phyloP scores from a whole-genome alignment of 2,888 invertebrate genomes.

The Plebejus anna region DNA sequence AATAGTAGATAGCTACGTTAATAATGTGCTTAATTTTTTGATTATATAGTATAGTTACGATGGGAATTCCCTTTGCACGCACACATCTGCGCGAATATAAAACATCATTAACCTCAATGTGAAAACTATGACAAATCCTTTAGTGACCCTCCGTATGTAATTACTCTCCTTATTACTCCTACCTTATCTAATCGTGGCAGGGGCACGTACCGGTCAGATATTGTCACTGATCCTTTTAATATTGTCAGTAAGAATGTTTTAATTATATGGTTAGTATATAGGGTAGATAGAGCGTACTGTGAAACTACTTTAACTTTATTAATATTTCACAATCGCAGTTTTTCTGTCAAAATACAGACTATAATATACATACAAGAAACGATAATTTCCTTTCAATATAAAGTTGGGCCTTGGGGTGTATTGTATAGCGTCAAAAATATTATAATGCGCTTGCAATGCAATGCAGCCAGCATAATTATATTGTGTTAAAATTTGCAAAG shows the following conservation, averaged over 20 bases:
- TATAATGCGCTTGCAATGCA: not conserved
- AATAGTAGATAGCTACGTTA: too few species aligned
- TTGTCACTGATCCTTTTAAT: not conserved
- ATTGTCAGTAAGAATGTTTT: not conserved
- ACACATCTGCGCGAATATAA: not conserved
- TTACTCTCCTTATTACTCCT: not conserved
- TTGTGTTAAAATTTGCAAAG: not conserved
- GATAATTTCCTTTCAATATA: not conserved
- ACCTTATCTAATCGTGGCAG: not conserved
- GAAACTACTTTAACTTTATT: not conserved
- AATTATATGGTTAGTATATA: not conserved
- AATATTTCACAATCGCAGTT: not conserved
- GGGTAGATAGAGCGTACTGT: not conserved
- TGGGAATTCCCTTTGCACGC: not conserved
- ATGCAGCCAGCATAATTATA: not conserved
- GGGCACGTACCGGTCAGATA: not conserved
- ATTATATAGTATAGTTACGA: not conserved
- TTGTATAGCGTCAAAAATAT: not conserved
- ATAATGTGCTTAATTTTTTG: too few species aligned
- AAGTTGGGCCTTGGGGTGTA: not conserved
- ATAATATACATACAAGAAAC: not conserved
- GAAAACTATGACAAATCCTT: not conserved
- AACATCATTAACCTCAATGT: not conserved
- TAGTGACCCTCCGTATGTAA: not conserved
- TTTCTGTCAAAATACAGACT: not conserved